Percentiles rank a stretch among this genome's conserved stretches.
Evolutionary conservation across 2,113 vertebrate species (phyloP).

Genomic region (Chionis minor): DNA sequence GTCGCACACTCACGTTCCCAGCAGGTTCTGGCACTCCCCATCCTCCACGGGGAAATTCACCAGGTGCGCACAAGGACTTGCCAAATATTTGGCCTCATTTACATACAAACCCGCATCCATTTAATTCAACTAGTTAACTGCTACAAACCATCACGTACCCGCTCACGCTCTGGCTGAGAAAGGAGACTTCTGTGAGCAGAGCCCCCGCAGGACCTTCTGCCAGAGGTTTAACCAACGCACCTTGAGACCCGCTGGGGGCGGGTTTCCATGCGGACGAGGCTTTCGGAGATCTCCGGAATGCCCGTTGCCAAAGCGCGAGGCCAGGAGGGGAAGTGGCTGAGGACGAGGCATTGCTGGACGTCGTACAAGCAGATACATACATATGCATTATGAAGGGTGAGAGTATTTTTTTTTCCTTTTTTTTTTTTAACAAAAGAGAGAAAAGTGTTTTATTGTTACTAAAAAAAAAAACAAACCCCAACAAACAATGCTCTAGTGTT

Average conservation of each 20-base stretch:
- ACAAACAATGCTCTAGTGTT: slow-evolving; percentile 42
- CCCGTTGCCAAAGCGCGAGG: accelerated
- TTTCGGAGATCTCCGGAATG: accelerated
- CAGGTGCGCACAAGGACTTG: accelerated
- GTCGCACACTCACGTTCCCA: accelerated
- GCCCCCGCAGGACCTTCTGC: neutral
- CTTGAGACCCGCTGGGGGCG: neutral
- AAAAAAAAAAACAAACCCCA: neutral
- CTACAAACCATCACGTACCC: accelerated
- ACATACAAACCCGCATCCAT: neutral
- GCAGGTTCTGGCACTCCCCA: neutral
- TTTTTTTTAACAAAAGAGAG: slow-evolving; percentile 48
- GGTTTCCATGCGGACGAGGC: accelerated
- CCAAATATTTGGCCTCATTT: neutral
- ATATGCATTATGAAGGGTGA: neutral
- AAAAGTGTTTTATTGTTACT: slow-evolving; percentile 63
- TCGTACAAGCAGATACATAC: neutral
- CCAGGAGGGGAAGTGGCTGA: accelerated
- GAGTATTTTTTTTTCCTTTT: neutral
- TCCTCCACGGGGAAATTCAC: neutral
- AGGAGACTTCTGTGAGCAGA: neutral
- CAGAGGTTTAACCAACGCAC: neutral
- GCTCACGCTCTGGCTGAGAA: neutral
- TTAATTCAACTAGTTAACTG: neutral
- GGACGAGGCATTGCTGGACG: neutral